phyloP scores from a whole-genome alignment of 1,140 invertebrate genomes.

The Lepidotrigona ventralis region DNA sequence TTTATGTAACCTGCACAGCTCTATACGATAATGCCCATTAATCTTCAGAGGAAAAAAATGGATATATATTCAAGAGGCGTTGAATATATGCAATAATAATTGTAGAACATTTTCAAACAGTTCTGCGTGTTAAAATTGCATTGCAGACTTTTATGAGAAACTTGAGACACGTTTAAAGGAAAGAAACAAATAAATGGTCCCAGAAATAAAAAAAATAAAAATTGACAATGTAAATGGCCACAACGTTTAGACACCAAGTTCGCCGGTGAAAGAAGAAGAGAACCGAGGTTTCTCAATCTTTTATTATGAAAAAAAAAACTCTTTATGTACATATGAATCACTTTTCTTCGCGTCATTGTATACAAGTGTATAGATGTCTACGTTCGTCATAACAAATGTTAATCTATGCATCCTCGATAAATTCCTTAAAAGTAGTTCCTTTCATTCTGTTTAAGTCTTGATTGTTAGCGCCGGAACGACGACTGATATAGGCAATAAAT shows the following conservation, averaged over 20 bases:
- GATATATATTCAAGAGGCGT: background rate
- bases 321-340: slow-evolving; percentile 66
- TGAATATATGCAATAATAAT: background rate
- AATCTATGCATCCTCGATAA: slow-evolving; percentile 55
- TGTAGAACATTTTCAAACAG: too few relatives aligned
- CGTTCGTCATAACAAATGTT: slow-evolving; percentile 62
- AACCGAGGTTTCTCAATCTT: slow-evolving; percentile 42
- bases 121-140: too few relatives aligned
- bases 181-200: too few relatives aligned
- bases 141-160: background rate
- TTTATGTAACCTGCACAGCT: background rate
- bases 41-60: background rate
- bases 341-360: slow-evolving; percentile 40
- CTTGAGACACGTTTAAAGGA: background rate
- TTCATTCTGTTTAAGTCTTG: slow-evolving; percentile 52
- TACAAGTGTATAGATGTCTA: slow-evolving; percentile 55
- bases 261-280: too few relatives aligned
- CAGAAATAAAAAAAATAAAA: too few relatives aligned
- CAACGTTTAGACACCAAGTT: too few relatives aligned
- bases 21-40: background rate
- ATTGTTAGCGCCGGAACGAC: slow-evolving; percentile 42
- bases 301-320: slow-evolving; percentile 68
- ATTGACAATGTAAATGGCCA: too few relatives aligned
- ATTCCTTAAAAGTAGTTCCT: slow-evolving; percentile 55
- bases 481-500: slow-evolving; percentile 47